Base-by-base conservation (phyloP, 1,140 invertebrate species). In the Lordiphosa clarofinis region DNA sequence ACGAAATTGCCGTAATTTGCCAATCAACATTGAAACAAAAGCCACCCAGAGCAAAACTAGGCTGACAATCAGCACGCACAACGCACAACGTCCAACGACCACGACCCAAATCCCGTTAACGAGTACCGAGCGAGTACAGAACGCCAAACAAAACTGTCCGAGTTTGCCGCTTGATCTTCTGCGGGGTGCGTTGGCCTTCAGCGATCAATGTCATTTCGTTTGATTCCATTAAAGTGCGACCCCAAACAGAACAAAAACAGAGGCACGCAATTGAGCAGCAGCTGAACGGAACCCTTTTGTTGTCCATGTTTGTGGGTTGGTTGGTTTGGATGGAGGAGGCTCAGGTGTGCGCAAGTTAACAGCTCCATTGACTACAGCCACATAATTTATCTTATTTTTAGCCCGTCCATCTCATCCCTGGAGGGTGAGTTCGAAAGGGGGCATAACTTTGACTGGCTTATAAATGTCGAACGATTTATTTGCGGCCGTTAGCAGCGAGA, bases 321-420 rank as follows among this genome's bases (percentile, higher is more conserved):
- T n/a, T n/a, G n/a, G n/a, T n/a, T n/a, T n/a, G n/a, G n/a, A n/a
- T n/a, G n/a, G n/a, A n/a, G 24, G 9, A 10, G 60, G 39, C 50
- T 52, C 78, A 84, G 78, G n/a, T n/a, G 69, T 84, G 78, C 61
- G 73, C 74, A 55, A 73, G 73, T 84, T 81, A 84, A 84, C 78
- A 78, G 78, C 78, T 84, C 69, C 78, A 84, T 84, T 84, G 78
- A 84, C 78, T 84, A 69, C 54, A 58, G 73, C 78, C 78, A 86
- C 78, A 84, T 65, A 84, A 84, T 84, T 78, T 78, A 84, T 84
- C 78, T 84, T 84, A 84, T 84, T 84, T 84, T 84, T 84, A 84
- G 78, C 56, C 46, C 19, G 54, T 35, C 56, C 55, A 38, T 31
- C 31, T 21, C 37, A 37, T 9, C 0, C 12, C 24, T 4, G 1